phyloP scores from a whole-genome alignment of 2,888 invertebrate species.

The Metacarcinus magister region DNA sequence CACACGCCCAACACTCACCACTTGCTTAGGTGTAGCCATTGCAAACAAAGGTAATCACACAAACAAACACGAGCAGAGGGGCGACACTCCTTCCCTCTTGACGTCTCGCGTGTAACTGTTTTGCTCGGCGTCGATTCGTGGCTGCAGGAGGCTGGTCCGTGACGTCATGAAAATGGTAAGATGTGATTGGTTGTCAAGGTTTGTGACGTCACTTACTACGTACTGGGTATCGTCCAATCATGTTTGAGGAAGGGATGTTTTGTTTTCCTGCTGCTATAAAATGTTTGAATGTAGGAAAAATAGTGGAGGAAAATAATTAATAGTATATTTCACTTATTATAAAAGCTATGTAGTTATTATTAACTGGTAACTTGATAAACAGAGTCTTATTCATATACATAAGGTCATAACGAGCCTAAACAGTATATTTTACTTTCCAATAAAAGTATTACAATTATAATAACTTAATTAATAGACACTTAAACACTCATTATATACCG shows the following conservation, averaged over 20 bases:
- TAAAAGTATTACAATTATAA: too few relatives aligned
- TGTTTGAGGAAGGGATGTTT: not conserved
- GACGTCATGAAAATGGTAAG: not conserved
- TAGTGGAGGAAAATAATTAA: too few relatives aligned
- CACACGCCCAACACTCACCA: not conserved
- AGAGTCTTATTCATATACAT: too few relatives aligned
- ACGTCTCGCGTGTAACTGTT: not conserved
- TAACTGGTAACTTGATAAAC: too few relatives aligned
- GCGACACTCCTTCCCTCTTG: not conserved
- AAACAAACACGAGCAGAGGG: not conserved
- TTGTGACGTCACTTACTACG: not conserved
- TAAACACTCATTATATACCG: too few relatives aligned
- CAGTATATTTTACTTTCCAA: too few relatives aligned
- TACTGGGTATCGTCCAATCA: not conserved
- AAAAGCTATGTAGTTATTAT: too few relatives aligned
- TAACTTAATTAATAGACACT: too few relatives aligned
- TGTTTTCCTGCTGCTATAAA: not conserved
- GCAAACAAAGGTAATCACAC: not conserved
- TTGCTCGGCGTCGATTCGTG: not conserved
- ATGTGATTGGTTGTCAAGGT: not conserved
- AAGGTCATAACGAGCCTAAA: too few relatives aligned
- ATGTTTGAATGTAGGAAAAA: too few relatives aligned
- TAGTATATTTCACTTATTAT: too few relatives aligned
- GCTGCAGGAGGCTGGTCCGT: not conserved
- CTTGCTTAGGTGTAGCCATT: not conserved